Percentiles rank a stretch among this genome's conserved stretches.
These are phyloP conservation scores for Orthosia incerta DNA, from an alignment of 2,888 invertebrate species.

Conservation along the genomic window DNA sequence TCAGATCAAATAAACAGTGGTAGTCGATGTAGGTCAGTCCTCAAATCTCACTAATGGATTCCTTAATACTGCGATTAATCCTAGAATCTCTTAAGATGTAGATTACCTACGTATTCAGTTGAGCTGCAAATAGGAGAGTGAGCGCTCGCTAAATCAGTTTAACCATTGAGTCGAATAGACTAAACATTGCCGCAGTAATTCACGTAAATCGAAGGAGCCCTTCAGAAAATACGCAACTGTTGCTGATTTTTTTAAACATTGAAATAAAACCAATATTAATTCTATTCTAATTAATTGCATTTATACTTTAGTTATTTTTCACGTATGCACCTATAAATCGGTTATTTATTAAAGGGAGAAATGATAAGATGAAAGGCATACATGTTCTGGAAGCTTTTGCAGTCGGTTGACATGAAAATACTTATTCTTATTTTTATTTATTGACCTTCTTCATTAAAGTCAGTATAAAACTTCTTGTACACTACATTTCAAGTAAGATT, in stretches of 20 bases:
- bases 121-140: conserved; percentile 2
- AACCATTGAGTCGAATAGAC: background rate
- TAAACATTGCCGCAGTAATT: conserved; percentile 1
- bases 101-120: conserved; percentile 32
- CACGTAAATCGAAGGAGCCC: conserved; percentile 1
- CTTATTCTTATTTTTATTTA: background rate
- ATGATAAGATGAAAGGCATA: background rate
- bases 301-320: background rate
- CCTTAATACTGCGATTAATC: conserved; percentile 23
- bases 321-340: background rate
- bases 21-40: conserved; percentile 23
- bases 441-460: too few relatives aligned
- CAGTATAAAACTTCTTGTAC: too few relatives aligned
- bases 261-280: background rate
- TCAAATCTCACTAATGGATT: conserved; percentile 37
- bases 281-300: background rate
- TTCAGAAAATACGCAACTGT: background rate
- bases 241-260: background rate
- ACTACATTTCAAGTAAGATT: background rate
- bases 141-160: background rate
- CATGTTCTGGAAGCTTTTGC: too few relatives aligned
- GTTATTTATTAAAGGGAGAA: background rate
- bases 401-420: conserved; percentile 10
- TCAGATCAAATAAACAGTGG: conserved; percentile 25
- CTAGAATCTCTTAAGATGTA: conserved; percentile 31